Percentiles rank a stretch among this genome's conserved stretches.
phyloP scores from a whole-genome alignment of 2,888 invertebrate species.

The Agrotis exclamationis region DNA sequence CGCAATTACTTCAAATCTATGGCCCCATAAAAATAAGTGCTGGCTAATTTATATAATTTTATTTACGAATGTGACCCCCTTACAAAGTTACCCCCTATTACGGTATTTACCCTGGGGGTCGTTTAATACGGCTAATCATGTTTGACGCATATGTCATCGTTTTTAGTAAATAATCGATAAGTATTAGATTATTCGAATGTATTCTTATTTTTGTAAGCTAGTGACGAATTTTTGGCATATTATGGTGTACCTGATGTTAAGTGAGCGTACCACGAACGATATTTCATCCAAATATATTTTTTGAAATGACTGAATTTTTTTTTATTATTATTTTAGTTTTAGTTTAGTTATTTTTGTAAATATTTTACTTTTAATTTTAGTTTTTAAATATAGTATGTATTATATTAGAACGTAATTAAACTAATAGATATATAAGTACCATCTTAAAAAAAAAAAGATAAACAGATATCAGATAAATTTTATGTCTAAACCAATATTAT shows the following conservation, averaged over 20 bases:
- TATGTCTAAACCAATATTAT: no score
- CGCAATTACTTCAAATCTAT: slow-evolving; percentile 33
- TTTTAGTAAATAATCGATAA: slow-evolving; percentile 54
- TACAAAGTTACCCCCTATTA: slow-evolving; percentile 17
- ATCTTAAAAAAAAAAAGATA: no score
- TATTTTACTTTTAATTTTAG: no score
- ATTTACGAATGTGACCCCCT: slow-evolving; percentile 56
- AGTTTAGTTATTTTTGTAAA: no score
- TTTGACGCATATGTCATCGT: slow-evolving; percentile 68
- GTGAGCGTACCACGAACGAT: no score
- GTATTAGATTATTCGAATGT: slow-evolving; percentile 28
- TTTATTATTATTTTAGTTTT: no score
- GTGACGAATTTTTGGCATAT: slow-evolving; percentile 27
- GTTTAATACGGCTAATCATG: slow-evolving; percentile 62
- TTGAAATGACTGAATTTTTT: no score
- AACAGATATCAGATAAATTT: no score
- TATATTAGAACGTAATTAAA: no score
- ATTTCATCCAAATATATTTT: no score
- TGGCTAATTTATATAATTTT: slow-evolving; percentile 67
- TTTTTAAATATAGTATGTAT: no score
- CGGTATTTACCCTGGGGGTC: slow-evolving; percentile 48
- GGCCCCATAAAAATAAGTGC: slow-evolving; percentile 61
- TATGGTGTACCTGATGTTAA: slow-evolving; percentile 20
- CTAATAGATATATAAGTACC: no score
- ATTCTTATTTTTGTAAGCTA: background rate